A percentile compares a stretch with the other conserved stretches of the same genome.
These are phyloP conservation scores for Spea bombifrons DNA, from an alignment of 2,113 vertebrate species.

Conservation along the genomic window DNA sequence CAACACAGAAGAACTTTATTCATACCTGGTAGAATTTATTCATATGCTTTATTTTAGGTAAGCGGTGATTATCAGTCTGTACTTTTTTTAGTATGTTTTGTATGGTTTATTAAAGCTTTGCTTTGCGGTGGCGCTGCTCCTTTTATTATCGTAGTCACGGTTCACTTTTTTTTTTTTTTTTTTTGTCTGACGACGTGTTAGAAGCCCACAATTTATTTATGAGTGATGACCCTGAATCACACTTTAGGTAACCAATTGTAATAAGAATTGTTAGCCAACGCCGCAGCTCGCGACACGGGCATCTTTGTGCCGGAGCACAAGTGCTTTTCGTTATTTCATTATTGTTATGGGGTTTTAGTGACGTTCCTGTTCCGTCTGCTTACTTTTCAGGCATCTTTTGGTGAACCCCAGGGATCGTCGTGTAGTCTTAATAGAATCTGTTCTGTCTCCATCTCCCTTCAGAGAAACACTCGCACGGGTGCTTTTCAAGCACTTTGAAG, in stretches of 20 bases:
- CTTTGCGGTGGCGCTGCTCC: too few relatives aligned
- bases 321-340: background rate
- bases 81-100: too few relatives aligned
- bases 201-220: too few relatives aligned
- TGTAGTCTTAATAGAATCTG: slow-evolving; percentile 93
- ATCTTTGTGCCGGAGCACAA: too few relatives aligned
- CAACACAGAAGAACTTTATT: slow-evolving; percentile 96
- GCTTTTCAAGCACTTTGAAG: slow-evolving; percentile 98
- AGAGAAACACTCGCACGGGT: slow-evolving; percentile 92
- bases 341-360: background rate
- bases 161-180: too few relatives aligned
- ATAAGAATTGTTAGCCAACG: too few relatives aligned
- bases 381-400: slow-evolving; percentile 79
- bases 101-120: too few relatives aligned
- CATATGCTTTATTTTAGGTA: slow-evolving; percentile 97
- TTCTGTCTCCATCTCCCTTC: slow-evolving; percentile 94
- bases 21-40: slow-evolving; percentile 94
- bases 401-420: slow-evolving; percentile 96
- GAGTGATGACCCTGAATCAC: too few relatives aligned
- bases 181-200: too few relatives aligned
- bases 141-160: too few relatives aligned
- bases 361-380: background rate
- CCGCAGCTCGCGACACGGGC: too few relatives aligned
- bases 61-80: slow-evolving; percentile 15
- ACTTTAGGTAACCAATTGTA: too few relatives aligned